Conservation (phyloP, 2,113 vertebrate species). For the Plecotus auritus region DNA sequence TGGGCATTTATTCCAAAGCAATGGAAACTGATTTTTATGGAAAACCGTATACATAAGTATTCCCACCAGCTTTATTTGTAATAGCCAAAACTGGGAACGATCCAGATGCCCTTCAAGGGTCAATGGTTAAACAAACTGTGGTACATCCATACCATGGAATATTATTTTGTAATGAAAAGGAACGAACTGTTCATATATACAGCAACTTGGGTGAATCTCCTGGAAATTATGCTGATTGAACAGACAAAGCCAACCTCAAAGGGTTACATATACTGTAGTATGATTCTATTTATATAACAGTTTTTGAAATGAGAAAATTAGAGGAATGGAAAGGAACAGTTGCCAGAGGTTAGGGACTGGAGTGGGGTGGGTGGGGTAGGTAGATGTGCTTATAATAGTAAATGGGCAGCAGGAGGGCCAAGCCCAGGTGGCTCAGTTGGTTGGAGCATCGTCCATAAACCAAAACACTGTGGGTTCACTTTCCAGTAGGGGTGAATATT, state of each 20-base stretch:
- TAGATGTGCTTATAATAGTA: neutral
- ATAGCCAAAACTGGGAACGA: neutral
- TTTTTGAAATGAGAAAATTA: neutral
- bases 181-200: neutral
- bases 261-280: neutral
- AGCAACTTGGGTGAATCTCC: neutral
- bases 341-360: neutral
- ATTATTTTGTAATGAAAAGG: neutral
- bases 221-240: neutral
- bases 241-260: neutral
- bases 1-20: neutral
- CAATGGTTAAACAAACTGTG: neutral
- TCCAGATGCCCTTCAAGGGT: neutral
- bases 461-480: no score
- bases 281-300: neutral
- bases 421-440: no score
- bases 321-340: neutral
- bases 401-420: neutral
- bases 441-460: no score
- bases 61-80: neutral
- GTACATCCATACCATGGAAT: neutral
- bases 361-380: neutral
- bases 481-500: no score
- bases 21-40: neutral
- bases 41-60: neutral